Base-by-base conservation (phyloP, 2,888 invertebrate genomes). In the Drosophila neoperkinsi region DNA sequence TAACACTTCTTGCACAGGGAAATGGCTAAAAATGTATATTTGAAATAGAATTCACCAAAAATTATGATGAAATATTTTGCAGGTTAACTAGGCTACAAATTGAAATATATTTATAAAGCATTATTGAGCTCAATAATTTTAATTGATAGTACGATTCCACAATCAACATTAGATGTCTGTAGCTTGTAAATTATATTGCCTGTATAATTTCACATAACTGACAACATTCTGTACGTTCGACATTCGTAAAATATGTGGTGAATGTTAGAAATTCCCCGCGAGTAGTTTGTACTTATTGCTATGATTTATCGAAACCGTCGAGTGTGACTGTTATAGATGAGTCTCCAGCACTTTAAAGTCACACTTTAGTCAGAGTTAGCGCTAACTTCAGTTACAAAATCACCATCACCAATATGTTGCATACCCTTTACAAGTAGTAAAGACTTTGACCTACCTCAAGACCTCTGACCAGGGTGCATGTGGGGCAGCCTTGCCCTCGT, bases 371-470 rank as follows among this genome's bases (percentile, higher is more conserved):
- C 21, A 6, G 43, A 21, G 21, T 6, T 13, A 13, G 43, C 21
- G 43, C 43, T 9, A 46, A 9, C 25, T 25, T 25, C 2, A 46
- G 4, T 52, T 21, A 13, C 31, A 30, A 51, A 25, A 46, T 25
- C 58, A 59, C 43, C 58, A 41, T 67, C n/a, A 33, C 43, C 36
- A 58, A 49, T 1, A 13, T 9, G 50, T 6, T 36, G 55, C 34
- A 70, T 28, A 31, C 33, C 31, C 50, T 31, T 25, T 21, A 30
- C 18, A 34, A n/a, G 33, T 25, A 7, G 30, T 51, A 25, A 21
- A 57, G 43, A 64, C n/a, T 52, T 46, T 56, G 58, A 91, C 91
- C 92, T 94, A 97, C 97, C 96, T 96, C 94, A 97, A 96, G 53
- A 97, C 95, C 85, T 96, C 95, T 77, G 72, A 68, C 87, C 87